Evolutionary conservation across 2,888 invertebrate species (phyloP).

Genomic region (Sthenelais limicola): DNA sequence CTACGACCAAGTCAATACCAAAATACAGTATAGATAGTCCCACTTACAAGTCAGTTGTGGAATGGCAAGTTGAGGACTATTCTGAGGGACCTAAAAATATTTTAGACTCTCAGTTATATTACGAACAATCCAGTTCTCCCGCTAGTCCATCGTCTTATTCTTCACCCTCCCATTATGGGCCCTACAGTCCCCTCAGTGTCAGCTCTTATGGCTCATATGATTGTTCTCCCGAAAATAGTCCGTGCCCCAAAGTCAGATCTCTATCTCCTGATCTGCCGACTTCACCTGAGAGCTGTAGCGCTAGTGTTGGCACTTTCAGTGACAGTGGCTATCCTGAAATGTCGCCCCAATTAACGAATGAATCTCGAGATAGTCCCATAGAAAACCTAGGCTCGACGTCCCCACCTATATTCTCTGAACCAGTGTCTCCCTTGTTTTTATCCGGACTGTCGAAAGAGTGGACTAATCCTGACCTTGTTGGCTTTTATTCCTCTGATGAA

Average conservation of each 20-base stretch:
- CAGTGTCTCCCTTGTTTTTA: too few species aligned
- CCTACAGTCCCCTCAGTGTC: slow-evolving; percentile 62
- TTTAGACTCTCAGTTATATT: neutral
- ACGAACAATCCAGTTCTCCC: slow-evolving; percentile 24
- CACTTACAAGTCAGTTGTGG: slow-evolving; percentile 57
- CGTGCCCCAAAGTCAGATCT: slow-evolving; percentile 2
- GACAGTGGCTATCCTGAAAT: too few species aligned
- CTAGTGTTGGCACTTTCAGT: too few species aligned
- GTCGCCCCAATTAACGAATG: too few species aligned
- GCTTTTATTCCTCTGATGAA: too few species aligned
- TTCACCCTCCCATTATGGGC: slow-evolving; percentile 30
- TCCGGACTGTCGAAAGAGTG: too few species aligned
- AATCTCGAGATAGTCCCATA: too few species aligned
- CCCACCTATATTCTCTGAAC: too few species aligned
- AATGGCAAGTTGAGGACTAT: slow-evolving; percentile 54
- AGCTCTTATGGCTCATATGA: slow-evolving; percentile 58
- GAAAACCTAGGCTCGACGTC: too few species aligned
- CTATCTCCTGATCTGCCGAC: neutral
- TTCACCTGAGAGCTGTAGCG: too few species aligned
- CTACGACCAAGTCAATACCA: too few species aligned
- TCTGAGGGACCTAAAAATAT: slow-evolving; percentile 2
- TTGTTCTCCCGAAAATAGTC: slow-evolving; percentile 46
- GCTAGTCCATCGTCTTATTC: slow-evolving; percentile 10
- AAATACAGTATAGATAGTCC: slow-evolving; percentile 66
- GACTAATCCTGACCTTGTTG: too few species aligned